Conservation (phyloP, 2,797 vertebrate genomes). For the Anas flavirostris region DNA sequence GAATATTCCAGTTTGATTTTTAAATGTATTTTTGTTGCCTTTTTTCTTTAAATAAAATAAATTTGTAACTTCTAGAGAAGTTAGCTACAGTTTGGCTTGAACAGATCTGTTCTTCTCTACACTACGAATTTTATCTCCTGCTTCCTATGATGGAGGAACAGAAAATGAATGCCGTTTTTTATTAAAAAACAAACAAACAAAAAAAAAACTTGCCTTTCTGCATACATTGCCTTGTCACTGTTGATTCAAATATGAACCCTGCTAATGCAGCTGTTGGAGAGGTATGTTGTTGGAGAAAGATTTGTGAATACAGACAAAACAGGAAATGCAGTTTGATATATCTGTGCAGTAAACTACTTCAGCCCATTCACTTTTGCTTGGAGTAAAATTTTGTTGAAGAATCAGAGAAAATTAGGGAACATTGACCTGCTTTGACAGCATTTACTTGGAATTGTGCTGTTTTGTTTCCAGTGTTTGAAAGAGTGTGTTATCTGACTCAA, state of each 20-base stretch:
- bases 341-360: background rate
- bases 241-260: background rate
- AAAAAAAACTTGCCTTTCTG: background rate
- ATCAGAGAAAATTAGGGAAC: background rate
- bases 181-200: too few species aligned
- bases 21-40: background rate
- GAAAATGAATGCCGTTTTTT: background rate
- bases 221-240: accelerated
- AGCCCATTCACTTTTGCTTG: background rate
- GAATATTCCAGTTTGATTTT: background rate
- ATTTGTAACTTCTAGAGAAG: background rate
- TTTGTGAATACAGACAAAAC: background rate
- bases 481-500: background rate
- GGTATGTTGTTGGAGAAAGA: background rate
- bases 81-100: background rate
- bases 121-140: background rate
- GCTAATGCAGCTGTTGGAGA: background rate
- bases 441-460: background rate
- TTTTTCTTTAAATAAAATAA: background rate
- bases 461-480: background rate
- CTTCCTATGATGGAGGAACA: background rate
- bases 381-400: background rate
- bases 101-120: background rate
- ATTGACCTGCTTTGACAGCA: background rate
- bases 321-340: background rate